A percentile compares a stretch with the other conserved stretches of the same genome.
These are phyloP conservation scores for Lophura nycthemera DNA, from an alignment of 2,113 vertebrate species.

Conservation along the genomic window DNA sequence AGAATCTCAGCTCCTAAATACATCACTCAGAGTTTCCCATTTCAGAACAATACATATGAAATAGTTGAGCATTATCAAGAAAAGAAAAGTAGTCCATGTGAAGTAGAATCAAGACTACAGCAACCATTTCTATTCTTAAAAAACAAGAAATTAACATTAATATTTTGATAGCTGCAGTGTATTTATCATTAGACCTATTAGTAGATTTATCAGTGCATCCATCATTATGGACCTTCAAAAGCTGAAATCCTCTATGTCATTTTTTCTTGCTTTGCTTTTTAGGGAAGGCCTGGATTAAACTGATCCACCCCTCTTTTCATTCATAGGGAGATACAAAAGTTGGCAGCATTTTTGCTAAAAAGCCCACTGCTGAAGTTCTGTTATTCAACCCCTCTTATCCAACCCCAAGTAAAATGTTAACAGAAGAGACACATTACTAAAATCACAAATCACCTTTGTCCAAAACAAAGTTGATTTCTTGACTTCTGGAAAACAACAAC, in stretches of 20 bases:
- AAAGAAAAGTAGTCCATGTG: background rate
- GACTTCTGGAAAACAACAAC: conserved; percentile 8
- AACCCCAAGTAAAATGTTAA: background rate
- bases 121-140: background rate
- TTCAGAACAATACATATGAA: background rate
- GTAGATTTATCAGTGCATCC: background rate
- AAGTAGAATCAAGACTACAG: background rate
- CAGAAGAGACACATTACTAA: background rate
- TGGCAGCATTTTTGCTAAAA: background rate
- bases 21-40: background rate
- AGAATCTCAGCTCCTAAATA: background rate
- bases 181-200: background rate
- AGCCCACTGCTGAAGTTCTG: background rate
- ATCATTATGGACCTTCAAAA: background rate
- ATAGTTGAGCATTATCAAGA: background rate
- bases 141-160: background rate
- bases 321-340: background rate
- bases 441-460: background rate
- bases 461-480: background rate
- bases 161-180: background rate
- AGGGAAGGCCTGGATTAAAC: background rate
- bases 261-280: background rate
- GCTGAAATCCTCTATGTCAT: background rate
- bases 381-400: background rate
- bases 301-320: background rate